Evolutionary conservation across 2,888 invertebrate species (phyloP).

Genomic region (Drosophila yooni): DNA sequence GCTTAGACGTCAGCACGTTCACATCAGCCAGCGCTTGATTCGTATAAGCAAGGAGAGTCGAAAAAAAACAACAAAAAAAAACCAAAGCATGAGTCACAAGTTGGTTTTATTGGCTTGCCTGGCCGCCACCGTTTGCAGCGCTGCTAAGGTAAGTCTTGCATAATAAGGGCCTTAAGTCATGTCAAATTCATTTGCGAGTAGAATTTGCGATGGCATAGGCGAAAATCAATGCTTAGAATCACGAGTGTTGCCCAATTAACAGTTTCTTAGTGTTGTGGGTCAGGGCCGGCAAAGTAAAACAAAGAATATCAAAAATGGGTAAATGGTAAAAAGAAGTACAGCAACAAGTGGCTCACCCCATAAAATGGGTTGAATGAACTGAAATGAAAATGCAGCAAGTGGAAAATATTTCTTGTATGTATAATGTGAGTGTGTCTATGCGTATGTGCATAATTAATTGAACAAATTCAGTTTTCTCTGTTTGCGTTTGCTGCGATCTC

Average conservation of each 20-base stretch:
- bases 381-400: conserved; percentile 54
- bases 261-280: conserved; percentile 33
- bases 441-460: conserved; percentile 39
- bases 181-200: conserved; percentile 31
- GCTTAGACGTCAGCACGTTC: conserved; percentile 56
- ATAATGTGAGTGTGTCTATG: conserved; percentile 2
- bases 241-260: conserved; percentile 16
- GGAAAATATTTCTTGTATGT: conserved; percentile 45
- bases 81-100: conserved; percentile 67
- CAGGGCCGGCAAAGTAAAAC: conserved; percentile 41
- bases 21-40: conserved; percentile 47
- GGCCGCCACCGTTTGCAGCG: conserved; percentile 59
- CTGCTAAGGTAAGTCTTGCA: conserved; percentile 66
- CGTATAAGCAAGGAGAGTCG: conserved; percentile 17
- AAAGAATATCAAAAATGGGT: conserved; percentile 5
- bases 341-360: conserved; percentile 57
- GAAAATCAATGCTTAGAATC: conserved; percentile 5
- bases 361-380: conserved; percentile 67
- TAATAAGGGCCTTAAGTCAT: conserved; percentile 37
- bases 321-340: conserved; percentile 5
- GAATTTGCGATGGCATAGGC: not conserved
- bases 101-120: conserved; percentile 61
- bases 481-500: conserved; percentile 4
- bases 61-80: conserved; percentile 22
- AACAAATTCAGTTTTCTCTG: conserved; percentile 39